Percentiles rank a stretch among this genome's conserved stretches.
These are phyloP conservation scores for Monoplex corrugatus DNA, from an alignment of 2,888 invertebrate genomes.

Conservation along the genomic window DNA sequence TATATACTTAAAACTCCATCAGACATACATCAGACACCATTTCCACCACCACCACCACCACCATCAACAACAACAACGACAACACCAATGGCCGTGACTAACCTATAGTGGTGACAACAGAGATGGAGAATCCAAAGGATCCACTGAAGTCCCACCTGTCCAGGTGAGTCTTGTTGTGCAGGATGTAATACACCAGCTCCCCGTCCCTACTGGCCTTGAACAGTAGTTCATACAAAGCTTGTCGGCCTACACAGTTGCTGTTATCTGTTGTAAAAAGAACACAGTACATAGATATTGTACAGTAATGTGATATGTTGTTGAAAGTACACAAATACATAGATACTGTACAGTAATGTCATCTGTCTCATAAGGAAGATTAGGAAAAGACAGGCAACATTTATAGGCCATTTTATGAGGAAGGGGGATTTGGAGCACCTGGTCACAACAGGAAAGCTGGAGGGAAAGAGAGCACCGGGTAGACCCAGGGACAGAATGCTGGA, in stretches of 20 bases:
- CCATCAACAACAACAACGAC: not conserved
- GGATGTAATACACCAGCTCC: slow-evolving; percentile 66
- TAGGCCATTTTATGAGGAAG: no score
- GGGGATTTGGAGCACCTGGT: no score
- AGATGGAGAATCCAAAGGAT: slow-evolving; percentile 75
- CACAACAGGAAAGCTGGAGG: no score
- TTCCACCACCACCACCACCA: no score
- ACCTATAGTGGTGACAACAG: slow-evolving; percentile 78
- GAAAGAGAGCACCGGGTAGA: no score
- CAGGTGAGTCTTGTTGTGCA: slow-evolving; percentile 65
- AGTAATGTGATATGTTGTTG: no score
- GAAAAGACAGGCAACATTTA: no score
- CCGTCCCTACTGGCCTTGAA: slow-evolving; percentile 64
- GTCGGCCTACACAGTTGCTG: slow-evolving; percentile 56
- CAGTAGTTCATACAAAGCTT: slow-evolving; percentile 63
- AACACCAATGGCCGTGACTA: slow-evolving; percentile 11
- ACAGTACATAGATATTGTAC: not conserved
- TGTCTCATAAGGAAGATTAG: no score
- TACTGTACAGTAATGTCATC: no score
- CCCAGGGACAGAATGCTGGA: no score
- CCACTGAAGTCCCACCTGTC: slow-evolving; percentile 76
- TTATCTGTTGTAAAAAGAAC: not conserved
- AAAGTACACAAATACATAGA: no score
- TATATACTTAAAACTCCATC: not conserved
- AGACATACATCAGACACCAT: no score